Evolutionary conservation across 1,140 invertebrate species (phyloP).

Genomic region (Drosophila erecta): DNA sequence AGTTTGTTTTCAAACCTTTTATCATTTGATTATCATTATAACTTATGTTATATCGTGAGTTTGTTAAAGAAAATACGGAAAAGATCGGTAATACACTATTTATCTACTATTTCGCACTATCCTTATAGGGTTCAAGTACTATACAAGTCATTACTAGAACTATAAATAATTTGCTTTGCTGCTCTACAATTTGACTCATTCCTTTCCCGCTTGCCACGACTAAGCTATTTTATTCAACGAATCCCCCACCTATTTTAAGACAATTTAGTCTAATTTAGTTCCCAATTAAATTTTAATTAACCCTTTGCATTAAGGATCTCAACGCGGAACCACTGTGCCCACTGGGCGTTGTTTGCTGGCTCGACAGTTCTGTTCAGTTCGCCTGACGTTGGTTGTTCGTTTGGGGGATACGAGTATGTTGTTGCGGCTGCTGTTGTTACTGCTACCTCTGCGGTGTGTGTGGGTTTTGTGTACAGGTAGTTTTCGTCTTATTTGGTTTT

Average conservation of each 20-base stretch:
- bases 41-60: no score
- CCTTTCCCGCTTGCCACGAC: no score
- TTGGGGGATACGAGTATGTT: slow-evolving; percentile 23
- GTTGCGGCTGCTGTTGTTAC: slow-evolving; percentile 28
- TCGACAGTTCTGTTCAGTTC: slow-evolving; percentile 26
- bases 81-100: background rate
- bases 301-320: slow-evolving; percentile 12
- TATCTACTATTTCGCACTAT: no score
- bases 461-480: slow-evolving; percentile 79
- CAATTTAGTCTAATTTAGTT: slow-evolving; percentile 24
- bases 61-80: no score
- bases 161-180: no score
- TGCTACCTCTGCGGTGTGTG: slow-evolving; percentile 60
- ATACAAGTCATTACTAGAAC: no score
- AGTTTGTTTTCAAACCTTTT: no score
- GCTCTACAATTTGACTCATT: no score
- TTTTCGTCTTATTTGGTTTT: slow-evolving; percentile 70
- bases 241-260: slow-evolving; percentile 2
- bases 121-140: no score
- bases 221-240: background rate
- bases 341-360: slow-evolving; percentile 33
- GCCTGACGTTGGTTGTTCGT: slow-evolving; percentile 41
- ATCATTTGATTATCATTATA: no score
- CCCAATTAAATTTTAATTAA: slow-evolving; percentile 32
- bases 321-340: slow-evolving; percentile 35